Evolutionary conservation across 2,888 invertebrate species (phyloP).

Genomic region (Euplagia quadripunctaria): DNA sequence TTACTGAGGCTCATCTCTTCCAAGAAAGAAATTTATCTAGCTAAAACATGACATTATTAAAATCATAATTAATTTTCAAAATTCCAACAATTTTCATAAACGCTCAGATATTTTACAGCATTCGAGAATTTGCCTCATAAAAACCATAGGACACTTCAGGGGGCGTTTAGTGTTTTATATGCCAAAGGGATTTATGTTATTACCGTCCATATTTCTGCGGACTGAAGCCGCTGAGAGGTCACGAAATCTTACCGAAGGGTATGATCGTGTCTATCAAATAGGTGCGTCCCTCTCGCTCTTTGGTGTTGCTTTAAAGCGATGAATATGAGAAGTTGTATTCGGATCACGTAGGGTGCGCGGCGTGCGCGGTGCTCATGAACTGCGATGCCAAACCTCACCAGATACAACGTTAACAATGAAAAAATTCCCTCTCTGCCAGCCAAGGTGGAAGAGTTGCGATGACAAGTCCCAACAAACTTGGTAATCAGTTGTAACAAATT

Average conservation of each 20-base stretch:
- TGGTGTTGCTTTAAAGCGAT: slow-evolving; percentile 81
- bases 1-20: slow-evolving; percentile 10
- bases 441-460: slow-evolving; percentile 84
- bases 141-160: slow-evolving; percentile 80
- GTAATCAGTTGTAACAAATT: slow-evolving; percentile 86
- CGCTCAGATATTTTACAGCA: slow-evolving; percentile 66
- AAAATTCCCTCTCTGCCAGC: slow-evolving; percentile 69
- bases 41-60: slow-evolving; percentile 24
- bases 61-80: slow-evolving; percentile 54
- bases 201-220: slow-evolving; percentile 87
- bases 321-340: slow-evolving; percentile 85
- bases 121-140: slow-evolving; percentile 69
- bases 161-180: slow-evolving; percentile 88
- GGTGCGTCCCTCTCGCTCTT: slow-evolving; percentile 68
- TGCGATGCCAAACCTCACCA: slow-evolving; percentile 81
- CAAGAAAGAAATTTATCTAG: slow-evolving; percentile 7
- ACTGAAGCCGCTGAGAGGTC: slow-evolving; percentile 86
- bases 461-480: slow-evolving; percentile 82
- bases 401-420: slow-evolving; percentile 83
- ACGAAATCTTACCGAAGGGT: slow-evolving; percentile 82
- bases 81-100: slow-evolving; percentile 71
- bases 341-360: slow-evolving; percentile 79
- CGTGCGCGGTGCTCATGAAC: slow-evolving; percentile 83
- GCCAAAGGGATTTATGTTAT: slow-evolving; percentile 88
- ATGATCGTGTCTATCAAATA: slow-evolving; percentile 64